These are phyloP conservation scores for Dryocosmus kuriphilus DNA, from an alignment of 2,888 invertebrate genomes.

Conservation along the genomic window DNA sequence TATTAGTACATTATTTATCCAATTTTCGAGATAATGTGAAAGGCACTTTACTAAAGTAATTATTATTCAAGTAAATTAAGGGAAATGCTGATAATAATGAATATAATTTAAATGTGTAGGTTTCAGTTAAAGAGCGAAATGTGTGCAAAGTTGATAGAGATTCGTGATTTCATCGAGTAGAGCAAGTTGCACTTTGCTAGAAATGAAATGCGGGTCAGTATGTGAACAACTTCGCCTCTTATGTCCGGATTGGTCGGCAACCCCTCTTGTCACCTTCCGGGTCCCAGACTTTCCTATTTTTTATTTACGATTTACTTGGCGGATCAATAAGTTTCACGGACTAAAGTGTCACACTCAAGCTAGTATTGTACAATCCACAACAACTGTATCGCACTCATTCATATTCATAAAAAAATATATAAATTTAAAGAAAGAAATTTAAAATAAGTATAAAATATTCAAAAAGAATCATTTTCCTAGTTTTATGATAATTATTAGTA, in stretches of 20 bases:
- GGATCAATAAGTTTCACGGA: not conserved
- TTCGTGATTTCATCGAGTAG: constrained; percentile 55
- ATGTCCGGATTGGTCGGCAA: constrained; percentile 64
- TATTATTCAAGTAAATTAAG: not conserved
- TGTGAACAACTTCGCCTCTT: constrained; percentile 73
- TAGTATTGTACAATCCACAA: not conserved
- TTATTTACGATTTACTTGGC: not conserved
- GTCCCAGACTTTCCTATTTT: constrained; percentile 55
- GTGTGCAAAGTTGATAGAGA: constrained; percentile 47
- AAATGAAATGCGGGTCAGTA: constrained; percentile 74
- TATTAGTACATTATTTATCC: not conserved
- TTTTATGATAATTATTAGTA: too few relatives aligned
- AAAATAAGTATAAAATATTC: too few relatives aligned
- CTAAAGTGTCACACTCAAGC: not conserved
- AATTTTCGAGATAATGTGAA: not conserved
- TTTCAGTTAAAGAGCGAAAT: constrained; percentile 46
- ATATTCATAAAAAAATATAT: not conserved
- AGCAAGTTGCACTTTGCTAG: constrained; percentile 49
- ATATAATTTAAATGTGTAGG: not conserved
- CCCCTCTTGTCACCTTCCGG: constrained; percentile 60
- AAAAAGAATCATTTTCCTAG: too few relatives aligned
- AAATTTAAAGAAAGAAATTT: too few relatives aligned
- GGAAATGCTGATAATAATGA: not conserved
- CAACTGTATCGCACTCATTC: not conserved
- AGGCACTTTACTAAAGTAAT: not conserved